Base-by-base conservation (phyloP, 2,113 vertebrate genomes). In the Baryphthengus martii region DNA sequence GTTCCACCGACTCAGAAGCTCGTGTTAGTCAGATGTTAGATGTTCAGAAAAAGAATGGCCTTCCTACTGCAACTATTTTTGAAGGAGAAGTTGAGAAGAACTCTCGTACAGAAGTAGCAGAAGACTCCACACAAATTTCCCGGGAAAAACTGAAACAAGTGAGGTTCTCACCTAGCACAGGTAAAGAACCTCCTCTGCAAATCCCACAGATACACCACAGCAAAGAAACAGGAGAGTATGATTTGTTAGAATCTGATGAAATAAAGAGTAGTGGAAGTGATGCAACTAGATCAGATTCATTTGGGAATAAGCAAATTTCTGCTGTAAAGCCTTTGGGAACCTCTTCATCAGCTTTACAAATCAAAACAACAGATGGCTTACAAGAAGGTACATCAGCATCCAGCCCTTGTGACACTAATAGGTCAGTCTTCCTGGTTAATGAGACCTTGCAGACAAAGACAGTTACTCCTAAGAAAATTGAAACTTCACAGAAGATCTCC, bases 91-190 rank as follows among this genome's bases (percentile, higher is more conserved):
- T 84, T 37, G 97, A 97, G 59, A 97, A 96, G 52, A 96, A 58
- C 10, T 55, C 61, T 55, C 31, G 80, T 62, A 44, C 8, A 2
- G 84, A 97, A 90, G 95, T 97, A 89, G 92, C 6, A 12, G 95
- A 96, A 70, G 79, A 91, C 14, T 71, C 70, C 11, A 65, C 74
- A 6, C 79, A 92, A 44, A 93, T 65, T 83, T 97, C 96, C 10
- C 63, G 95, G 63, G 98, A 99, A 83, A 98, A 97, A 50, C 78
- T 96, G 37, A 99, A 99, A 84, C 98, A 99, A 74, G 98, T 98
- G 92, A 98, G 98, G 61, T 99, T 99, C 86, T 98, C 97, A 16
- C 88, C 98, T 42, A 92, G 66, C 9, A 68, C 95, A 12, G 58
- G 73, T 59, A 89, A 93, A 77, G 96, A 80, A 23, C 88, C 92